Conservation (phyloP, 1,140 invertebrate species). For the Ooceraea biroi region DNA sequence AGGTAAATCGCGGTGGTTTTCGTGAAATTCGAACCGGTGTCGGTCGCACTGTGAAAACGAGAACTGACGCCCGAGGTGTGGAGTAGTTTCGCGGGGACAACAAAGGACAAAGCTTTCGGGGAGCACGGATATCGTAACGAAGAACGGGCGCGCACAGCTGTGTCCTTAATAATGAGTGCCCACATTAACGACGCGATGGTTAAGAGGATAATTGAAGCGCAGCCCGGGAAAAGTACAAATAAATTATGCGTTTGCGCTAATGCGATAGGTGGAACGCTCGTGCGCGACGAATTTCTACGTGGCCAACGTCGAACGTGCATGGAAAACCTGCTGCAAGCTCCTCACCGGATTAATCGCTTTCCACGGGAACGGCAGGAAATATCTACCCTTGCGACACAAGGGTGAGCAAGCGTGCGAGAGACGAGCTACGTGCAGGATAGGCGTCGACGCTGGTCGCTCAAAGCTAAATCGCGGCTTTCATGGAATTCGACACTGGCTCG, state of each 20-base stretch:
- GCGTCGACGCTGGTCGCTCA: conserved; percentile 39
- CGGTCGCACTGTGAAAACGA: conserved; percentile 52
- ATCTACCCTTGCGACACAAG: neutral
- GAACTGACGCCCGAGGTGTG: conserved; percentile 47
- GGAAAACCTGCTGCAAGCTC: conserved; percentile 18
- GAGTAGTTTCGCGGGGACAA: conserved; percentile 45
- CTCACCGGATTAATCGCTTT: conserved; percentile 52
- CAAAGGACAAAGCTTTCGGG: conserved; percentile 51
- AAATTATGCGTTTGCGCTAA: conserved; percentile 45
- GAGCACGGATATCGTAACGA: conserved; percentile 51
- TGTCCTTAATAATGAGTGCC: conserved; percentile 43
- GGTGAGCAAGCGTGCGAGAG: neutral
- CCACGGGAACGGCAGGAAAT: conserved; percentile 11
- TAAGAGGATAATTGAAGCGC: conserved; percentile 46
- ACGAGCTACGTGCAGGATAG: conserved; percentile 30
- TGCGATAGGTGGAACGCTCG: neutral
- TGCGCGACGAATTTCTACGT: conserved; percentile 28
- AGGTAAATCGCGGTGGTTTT: conserved; percentile 65
- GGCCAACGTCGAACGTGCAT: neutral
- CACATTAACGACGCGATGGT: conserved; percentile 25
- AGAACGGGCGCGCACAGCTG: conserved; percentile 22
- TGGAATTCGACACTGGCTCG: conserved; percentile 56
- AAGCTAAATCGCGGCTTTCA: conserved; percentile 67
- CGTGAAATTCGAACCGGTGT: conserved; percentile 58
- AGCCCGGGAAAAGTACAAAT: conserved; percentile 14